Evolutionary conservation across 2,888 invertebrate species (phyloP).

Genomic region (Seira ritae): DNA sequence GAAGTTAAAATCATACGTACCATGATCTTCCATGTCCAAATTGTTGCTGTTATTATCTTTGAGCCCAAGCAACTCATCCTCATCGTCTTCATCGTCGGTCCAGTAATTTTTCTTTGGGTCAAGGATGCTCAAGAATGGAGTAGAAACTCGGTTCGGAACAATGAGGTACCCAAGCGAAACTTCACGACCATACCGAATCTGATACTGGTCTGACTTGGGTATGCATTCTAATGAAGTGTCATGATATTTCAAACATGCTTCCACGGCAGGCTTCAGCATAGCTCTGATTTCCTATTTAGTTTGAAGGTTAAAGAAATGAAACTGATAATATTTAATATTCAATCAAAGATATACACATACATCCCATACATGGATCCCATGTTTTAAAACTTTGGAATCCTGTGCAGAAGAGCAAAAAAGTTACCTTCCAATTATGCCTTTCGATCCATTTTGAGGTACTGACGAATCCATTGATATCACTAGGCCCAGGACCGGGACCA

Average conservation of each 20-base stretch:
- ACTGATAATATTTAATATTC: neutral
- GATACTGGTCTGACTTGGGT: conserved; percentile 56
- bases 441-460: conserved; percentile 71
- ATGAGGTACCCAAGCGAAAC: conserved; percentile 66
- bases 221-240: conserved; percentile 49
- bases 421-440: conserved; percentile 68
- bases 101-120: conserved; percentile 64
- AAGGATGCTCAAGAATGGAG: conserved; percentile 58
- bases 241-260: conserved; percentile 62
- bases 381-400: no score
- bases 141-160: conserved; percentile 55
- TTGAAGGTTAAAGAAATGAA: conserved; percentile 30
- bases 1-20: conserved; percentile 22
- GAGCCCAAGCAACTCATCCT: conserved; percentile 52
- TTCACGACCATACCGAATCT: conserved; percentile 60
- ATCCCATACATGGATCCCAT: no score
- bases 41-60: conserved; percentile 16
- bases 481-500: no score
- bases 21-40: conserved; percentile 53
- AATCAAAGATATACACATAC: no score
- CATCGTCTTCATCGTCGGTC: conserved; percentile 70
- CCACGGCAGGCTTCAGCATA: conserved; percentile 70
- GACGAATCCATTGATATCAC: conserved; percentile 35
- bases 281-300: conserved; percentile 69
- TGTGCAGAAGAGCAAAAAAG: conserved; percentile 5